A percentile compares a stretch with the other conserved stretches of the same genome.
Conservation (phyloP, 2,113 vertebrate species). For the Gracilinanus agilis region DNA sequence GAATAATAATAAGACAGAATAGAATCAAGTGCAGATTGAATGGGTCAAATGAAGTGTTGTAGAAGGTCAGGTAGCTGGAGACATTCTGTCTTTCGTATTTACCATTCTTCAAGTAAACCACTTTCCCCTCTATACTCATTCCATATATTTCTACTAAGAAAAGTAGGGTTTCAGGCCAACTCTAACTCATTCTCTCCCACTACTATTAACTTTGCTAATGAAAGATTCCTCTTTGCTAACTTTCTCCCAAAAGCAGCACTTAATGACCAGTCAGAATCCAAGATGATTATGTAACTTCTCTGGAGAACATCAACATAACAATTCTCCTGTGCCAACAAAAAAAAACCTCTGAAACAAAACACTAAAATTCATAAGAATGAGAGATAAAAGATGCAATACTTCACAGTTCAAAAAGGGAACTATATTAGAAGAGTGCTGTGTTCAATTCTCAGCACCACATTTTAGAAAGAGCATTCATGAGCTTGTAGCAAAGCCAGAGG, state of each 20-base stretch:
- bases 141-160: neutral
- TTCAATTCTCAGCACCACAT: neutral
- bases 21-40: neutral
- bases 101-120: neutral
- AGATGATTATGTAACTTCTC: neutral
- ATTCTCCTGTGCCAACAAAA: neutral
- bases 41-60: neutral
- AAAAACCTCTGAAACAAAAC: neutral
- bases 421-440: neutral
- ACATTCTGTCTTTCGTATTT: neutral
- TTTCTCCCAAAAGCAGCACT: neutral
- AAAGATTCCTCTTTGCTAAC: neutral
- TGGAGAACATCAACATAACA: neutral
- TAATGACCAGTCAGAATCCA: neutral
- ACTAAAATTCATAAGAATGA: neutral
- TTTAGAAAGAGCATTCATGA: neutral
- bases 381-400: neutral
- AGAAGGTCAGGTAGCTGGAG: neutral
- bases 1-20: neutral
- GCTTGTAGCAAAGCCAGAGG: neutral
- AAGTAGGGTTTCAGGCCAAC: neutral
- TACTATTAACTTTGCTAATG: neutral
- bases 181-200: neutral
- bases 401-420: neutral
- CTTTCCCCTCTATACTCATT: neutral